phyloP scores from a whole-genome alignment of 2,888 invertebrate genomes.

The Anticlea derivata region DNA sequence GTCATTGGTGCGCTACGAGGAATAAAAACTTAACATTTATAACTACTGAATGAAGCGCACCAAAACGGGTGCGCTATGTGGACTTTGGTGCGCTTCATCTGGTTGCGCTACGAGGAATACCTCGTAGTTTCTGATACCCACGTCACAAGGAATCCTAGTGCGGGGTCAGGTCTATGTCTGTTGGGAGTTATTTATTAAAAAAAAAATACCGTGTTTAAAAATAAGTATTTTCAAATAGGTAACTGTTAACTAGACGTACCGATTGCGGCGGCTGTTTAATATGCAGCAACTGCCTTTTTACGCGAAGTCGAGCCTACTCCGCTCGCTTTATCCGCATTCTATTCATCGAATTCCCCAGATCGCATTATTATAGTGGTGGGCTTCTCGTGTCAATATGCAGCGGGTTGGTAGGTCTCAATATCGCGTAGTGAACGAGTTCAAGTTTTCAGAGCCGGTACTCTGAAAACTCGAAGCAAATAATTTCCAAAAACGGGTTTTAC shows the following conservation, averaged over 20 bases:
- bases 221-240: not conserved
- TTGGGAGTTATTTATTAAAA: no score
- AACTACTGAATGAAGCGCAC: no score
- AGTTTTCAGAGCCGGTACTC: conserved; percentile 26
- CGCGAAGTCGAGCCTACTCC: conserved; percentile 16
- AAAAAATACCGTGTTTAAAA: no score
- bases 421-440: conserved; percentile 47
- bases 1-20: no score
- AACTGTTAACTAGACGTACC: not conserved
- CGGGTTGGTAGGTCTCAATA: conserved; percentile 52
- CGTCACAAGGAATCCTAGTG: no score
- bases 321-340: conserved; percentile 22
- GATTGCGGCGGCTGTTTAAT: conserved; percentile 5
- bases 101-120: no score
- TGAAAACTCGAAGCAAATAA: conserved; percentile 13
- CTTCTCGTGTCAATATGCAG: conserved; percentile 50
- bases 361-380: conserved; percentile 45
- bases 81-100: no score
- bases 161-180: no score
- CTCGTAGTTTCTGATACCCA: no score
- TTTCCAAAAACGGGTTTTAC: no score
- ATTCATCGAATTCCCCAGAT: conserved; percentile 42
- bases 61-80: no score
- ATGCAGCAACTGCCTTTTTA: conserved; percentile 12
- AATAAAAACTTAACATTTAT: no score